Base-by-base conservation (phyloP, 2,888 invertebrate species). In the Baccha elongata region DNA sequence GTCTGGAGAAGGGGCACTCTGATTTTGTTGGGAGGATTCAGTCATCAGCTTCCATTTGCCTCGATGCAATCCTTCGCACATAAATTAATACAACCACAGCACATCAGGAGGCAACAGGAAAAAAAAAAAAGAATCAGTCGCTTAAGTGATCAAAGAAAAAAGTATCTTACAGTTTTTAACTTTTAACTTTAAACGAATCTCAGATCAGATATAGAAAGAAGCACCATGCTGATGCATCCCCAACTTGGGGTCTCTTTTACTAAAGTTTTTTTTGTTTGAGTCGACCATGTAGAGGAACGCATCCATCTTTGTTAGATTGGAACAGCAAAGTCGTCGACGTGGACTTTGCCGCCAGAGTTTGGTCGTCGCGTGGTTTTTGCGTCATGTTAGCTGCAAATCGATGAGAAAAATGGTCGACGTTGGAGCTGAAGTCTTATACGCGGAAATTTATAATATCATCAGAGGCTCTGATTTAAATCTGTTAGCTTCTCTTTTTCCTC, bases 391-490 rank as follows among this genome's bases (percentile, higher is more conserved):
- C 65, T 37, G 52, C 53, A 37, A 68, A 76, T 83, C 76, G 81
- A 81, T 85, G 85, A 83, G 80, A 85, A 79, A 81, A 84, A 83
- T 84, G 79, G 76, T 69, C 75, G 85, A 75, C 85, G 79, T 80
- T 80, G 69, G 23, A 52, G 52, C 42, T 67, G 78, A 73, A 62
- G 44, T 65, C 62, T 64, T 15, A 62, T 67, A 62, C 55, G 64
- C 35, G 53, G 79, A 85, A 71, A 78, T 78, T 53, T 67, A 84
- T 76, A 67, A 80, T 84, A 80, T 79, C 74, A 75, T 58, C 69
- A 84, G 60, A 80, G 69, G 74, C 84, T 80, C 81, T 86, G 84
- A 84, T 86, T 86, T 79, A 84, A 85, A 85, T 85, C 85, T 85
- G 84, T 84, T 86, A 65, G 84, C 80, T 85, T 86, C 84, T 80